Percentiles rank a stretch among this genome's conserved stretches.
Conservation (phyloP, 2,113 vertebrate genomes). For the Aphyosemion australe region DNA sequence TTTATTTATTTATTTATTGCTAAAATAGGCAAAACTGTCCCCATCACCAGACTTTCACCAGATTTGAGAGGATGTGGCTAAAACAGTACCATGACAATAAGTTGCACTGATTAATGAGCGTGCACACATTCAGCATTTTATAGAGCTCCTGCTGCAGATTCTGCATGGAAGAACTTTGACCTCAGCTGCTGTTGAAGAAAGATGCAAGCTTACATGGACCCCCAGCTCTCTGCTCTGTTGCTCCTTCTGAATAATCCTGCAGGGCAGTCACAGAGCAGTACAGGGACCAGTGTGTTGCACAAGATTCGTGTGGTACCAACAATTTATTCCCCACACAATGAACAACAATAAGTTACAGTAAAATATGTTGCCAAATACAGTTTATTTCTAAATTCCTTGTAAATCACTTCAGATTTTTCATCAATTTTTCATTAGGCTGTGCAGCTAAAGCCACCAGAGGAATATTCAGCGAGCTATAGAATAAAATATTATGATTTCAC, state of each 20-base stretch:
- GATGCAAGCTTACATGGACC: conserved; percentile 28
- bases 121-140: conserved; percentile 35
- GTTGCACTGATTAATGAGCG: conserved; percentile 95
- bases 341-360: conserved; percentile 50
- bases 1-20: background rate
- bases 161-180: conserved; percentile 84
- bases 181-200: conserved; percentile 45
- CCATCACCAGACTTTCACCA: conserved; percentile 38
- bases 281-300: background rate
- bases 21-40: too few relatives aligned
- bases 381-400: conserved; percentile 53
- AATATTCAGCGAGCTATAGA: conserved; percentile 50
- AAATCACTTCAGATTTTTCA: conserved; percentile 57
- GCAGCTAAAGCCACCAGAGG: conserved; percentile 32
- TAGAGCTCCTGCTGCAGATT: conserved; percentile 87
- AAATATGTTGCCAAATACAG: conserved; percentile 39
- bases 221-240: conserved; percentile 28
- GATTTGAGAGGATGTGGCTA: conserved; percentile 98
- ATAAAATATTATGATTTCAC: conserved; percentile 66
- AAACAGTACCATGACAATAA: conserved; percentile 93
- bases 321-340: conserved; percentile 20
- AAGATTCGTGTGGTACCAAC: background rate
- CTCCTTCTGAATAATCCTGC: conserved; percentile 22
- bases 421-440: conserved; percentile 26
- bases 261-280: background rate